A percentile compares a stretch with the other conserved stretches of the same genome.
Conservation (phyloP, 1,140 invertebrate genomes). For the Arctopsyche grandis region DNA sequence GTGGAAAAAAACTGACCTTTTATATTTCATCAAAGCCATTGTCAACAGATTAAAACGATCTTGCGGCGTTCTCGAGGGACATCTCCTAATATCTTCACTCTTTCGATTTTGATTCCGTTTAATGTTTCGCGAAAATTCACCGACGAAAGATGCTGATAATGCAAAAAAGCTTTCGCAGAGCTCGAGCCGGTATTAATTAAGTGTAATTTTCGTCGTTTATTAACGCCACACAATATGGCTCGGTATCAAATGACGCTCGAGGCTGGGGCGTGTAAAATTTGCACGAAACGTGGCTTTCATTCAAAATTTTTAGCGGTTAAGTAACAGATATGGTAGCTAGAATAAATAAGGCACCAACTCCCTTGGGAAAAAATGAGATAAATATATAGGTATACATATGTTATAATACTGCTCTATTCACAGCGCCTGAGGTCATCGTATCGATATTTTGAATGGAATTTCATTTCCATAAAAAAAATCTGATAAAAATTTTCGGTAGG, state of each 20-base stretch:
- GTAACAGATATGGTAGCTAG: too few species aligned
- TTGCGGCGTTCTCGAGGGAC: not conserved
- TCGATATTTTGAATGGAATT: too few species aligned
- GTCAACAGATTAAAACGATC: not conserved
- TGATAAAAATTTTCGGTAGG: too few species aligned
- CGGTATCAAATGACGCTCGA: not conserved
- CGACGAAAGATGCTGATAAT: not conserved
- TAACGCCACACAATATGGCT: not conserved
- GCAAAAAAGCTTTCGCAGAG: not conserved
- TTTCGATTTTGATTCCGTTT: not conserved
- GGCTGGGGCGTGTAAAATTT: too few species aligned
- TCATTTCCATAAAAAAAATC: too few species aligned
- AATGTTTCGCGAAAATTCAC: not conserved
- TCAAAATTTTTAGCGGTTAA: too few species aligned
- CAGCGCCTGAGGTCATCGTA: too few species aligned
- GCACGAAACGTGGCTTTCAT: too few species aligned
- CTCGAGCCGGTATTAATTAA: not conserved
- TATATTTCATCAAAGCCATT: not conserved
- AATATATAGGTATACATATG: too few species aligned
- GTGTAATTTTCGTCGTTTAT: conserved; percentile 7
- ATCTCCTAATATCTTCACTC: not conserved
- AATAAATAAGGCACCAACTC: too few species aligned
- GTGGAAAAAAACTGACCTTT: not conserved
- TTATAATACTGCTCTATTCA: too few species aligned
- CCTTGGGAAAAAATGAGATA: too few species aligned